Evolutionary conservation across 2,113 vertebrate genomes (phyloP).

Genomic region (Malurus cyaneus): DNA sequence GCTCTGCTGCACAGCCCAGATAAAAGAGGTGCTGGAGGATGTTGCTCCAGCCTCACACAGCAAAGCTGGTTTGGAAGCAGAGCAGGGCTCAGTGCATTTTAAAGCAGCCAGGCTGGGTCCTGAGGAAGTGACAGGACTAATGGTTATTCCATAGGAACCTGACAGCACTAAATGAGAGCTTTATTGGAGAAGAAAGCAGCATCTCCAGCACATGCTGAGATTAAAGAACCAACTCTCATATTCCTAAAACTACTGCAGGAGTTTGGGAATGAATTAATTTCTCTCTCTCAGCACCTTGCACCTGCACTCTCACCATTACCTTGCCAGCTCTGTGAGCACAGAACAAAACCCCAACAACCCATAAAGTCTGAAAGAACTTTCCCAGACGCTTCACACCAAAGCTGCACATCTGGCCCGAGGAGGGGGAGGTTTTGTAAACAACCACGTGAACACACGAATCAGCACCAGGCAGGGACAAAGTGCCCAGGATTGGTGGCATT

Average conservation of each 20-base stretch:
- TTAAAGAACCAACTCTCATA: background rate
- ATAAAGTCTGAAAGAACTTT: background rate
- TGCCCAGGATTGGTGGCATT: background rate
- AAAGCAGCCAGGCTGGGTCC: background rate
- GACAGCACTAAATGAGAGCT: background rate
- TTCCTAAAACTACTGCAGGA: background rate
- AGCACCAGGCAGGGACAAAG: background rate
- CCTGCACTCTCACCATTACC: background rate
- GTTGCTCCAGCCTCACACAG: background rate
- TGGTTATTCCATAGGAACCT: background rate
- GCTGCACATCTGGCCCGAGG: background rate
- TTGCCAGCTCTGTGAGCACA: background rate
- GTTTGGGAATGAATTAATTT: background rate
- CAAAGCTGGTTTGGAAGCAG: background rate
- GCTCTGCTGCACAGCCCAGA: constrained; percentile 22
- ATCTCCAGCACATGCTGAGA: background rate
- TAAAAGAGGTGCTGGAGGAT: background rate
- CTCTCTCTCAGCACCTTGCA: background rate
- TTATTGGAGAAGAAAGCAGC: background rate
- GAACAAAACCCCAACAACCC: background rate
- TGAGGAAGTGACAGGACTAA: background rate
- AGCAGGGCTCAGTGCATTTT: background rate
- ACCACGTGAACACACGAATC: background rate
- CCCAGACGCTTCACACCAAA: background rate
- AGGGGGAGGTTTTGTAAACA: background rate